A percentile compares a stretch with the other conserved stretches of the same genome.
These are phyloP conservation scores for Petrolisthes manimaculis DNA, from an alignment of 2,888 invertebrate species.

Conservation along the genomic window DNA sequence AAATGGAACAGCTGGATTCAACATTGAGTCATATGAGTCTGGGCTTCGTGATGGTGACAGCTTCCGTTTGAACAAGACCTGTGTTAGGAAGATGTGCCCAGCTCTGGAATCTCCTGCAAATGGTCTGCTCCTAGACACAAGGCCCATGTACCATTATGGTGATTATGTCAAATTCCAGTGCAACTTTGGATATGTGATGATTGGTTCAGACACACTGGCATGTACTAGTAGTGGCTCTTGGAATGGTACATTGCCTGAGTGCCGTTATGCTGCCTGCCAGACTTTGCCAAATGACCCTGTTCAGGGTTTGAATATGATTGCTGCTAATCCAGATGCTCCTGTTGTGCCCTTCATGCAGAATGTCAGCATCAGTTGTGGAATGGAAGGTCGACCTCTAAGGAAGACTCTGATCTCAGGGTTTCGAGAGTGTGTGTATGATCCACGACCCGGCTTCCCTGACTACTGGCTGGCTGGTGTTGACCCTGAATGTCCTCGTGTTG, in stretches of 20 bases:
- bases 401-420: conserved; percentile 87
- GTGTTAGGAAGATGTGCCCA: conserved; percentile 93
- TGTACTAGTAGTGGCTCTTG: conserved; percentile 92
- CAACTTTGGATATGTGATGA: conserved; percentile 93
- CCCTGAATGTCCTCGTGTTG: conserved; percentile 88
- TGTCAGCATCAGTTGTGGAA: conserved; percentile 86
- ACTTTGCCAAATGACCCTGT: conserved; percentile 68
- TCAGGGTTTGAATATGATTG: conserved; percentile 70
- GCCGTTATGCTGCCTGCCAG: conserved; percentile 67
- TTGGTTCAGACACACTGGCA: conserved; percentile 85
- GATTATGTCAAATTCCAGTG: conserved; percentile 93
- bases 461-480: conserved; percentile 90
- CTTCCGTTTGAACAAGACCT: conserved; percentile 92
- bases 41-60: conserved; percentile 90
- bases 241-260: conserved; percentile 91
- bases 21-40: conserved; percentile 83
- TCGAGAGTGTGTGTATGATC: conserved; percentile 94
- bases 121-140: conserved; percentile 85
- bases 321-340: conserved; percentile 82
- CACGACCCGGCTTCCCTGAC: conserved; percentile 81
- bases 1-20: conserved; percentile 91
- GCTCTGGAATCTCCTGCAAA: conserved; percentile 83
- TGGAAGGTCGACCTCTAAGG: conserved; percentile 82
- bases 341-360: conserved; percentile 91
- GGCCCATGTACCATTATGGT: conserved; percentile 85